phyloP scores from a whole-genome alignment of 2,113 vertebrate species.

The Thunnus thynnus region DNA sequence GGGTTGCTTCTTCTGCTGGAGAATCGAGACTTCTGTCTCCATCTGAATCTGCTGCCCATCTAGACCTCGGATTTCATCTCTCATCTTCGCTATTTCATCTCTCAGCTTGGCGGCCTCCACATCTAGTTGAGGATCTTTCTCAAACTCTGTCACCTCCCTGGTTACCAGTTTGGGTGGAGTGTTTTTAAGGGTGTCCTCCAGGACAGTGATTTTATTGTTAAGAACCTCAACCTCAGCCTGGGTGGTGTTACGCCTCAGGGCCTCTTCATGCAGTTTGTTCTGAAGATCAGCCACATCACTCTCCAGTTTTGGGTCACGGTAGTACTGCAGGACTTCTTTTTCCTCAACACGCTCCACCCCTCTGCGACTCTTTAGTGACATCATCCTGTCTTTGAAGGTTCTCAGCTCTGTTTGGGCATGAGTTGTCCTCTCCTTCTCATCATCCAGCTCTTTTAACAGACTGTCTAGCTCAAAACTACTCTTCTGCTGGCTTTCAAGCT shows the following conservation, averaged over 20 bases:
- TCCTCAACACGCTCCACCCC: slow-evolving; percentile 93
- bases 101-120: slow-evolving; percentile 85
- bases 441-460: slow-evolving; percentile 85
- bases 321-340: slow-evolving; percentile 93
- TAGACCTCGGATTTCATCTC: slow-evolving; percentile 79
- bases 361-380: slow-evolving; percentile 90
- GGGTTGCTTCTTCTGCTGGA: slow-evolving; percentile 87
- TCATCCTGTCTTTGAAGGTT: slow-evolving; percentile 84
- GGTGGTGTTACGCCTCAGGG: slow-evolving; percentile 77
- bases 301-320: slow-evolving; percentile 92
- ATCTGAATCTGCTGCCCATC: slow-evolving; percentile 82
- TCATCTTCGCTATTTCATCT: slow-evolving; percentile 85
- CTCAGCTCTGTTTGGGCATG: slow-evolving; percentile 84
- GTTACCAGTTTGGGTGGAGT: slow-evolving; percentile 89
- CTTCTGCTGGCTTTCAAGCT: slow-evolving; percentile 77
- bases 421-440: slow-evolving; percentile 86
- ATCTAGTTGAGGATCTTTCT: slow-evolving; percentile 92
- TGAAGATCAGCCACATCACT: slow-evolving; percentile 77
- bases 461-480: slow-evolving; percentile 74
- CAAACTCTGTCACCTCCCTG: slow-evolving; percentile 95
- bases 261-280: slow-evolving; percentile 85
- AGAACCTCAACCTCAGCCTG: slow-evolving; percentile 85
- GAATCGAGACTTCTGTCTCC: slow-evolving; percentile 87
- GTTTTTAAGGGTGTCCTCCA: slow-evolving; percentile 84
- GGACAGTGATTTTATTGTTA: slow-evolving; percentile 82